Evolutionary conservation across 2,113 vertebrate genomes (phyloP).

Genomic region (Sapajus apella): DNA sequence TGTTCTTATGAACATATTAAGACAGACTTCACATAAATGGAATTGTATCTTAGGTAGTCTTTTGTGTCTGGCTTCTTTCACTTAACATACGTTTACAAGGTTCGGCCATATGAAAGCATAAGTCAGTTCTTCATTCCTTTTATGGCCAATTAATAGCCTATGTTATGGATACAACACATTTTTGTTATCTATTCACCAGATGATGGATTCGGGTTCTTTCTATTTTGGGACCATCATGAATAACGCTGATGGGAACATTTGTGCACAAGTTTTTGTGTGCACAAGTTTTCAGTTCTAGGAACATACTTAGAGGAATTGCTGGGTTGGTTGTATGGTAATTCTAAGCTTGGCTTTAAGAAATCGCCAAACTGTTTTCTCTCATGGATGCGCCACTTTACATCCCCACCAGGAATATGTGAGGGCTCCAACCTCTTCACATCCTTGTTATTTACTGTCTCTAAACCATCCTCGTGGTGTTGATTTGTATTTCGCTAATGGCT

Average conservation of each 20-base stretch:
- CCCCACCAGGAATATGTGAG: neutral
- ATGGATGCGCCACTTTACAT: neutral
- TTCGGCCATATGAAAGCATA: neutral
- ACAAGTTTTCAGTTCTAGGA: neutral
- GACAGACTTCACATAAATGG: neutral
- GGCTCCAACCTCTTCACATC: neutral
- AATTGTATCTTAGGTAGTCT: neutral
- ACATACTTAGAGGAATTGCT: neutral
- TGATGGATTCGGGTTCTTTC: neutral
- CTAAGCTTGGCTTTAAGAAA: neutral
- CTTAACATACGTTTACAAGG: neutral
- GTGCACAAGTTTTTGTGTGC: neutral
- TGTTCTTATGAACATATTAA: neutral
- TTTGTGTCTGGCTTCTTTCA: neutral
- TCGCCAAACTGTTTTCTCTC: neutral
- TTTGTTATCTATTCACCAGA: neutral
- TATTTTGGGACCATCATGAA: neutral
- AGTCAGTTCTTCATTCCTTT: neutral
- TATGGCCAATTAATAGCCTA: neutral
- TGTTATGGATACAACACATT: neutral
- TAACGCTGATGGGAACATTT: neutral
- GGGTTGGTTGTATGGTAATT: neutral
- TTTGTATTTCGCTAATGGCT: neutral
- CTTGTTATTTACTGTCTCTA: neutral
- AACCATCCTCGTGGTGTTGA: neutral